Evolutionary conservation across 2,113 vertebrate genomes (phyloP).

Genomic region (Bos javanicus): DNA sequence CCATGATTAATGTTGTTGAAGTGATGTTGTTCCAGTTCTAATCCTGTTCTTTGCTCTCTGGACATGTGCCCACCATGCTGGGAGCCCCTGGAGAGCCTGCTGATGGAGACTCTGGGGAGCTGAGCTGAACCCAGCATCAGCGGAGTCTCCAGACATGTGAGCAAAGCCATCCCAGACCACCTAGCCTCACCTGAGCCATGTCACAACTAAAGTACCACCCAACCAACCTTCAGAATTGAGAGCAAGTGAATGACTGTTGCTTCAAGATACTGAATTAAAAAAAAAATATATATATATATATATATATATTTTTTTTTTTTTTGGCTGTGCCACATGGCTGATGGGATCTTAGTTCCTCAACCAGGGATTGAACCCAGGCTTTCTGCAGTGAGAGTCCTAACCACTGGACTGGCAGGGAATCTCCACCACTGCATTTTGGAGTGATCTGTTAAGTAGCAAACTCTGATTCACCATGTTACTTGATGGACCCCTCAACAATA

Average conservation of each 20-base stretch:
- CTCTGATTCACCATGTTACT: not conserved
- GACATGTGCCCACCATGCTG: not conserved
- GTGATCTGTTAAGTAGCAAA: not conserved
- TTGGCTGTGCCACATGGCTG: fast-evolving
- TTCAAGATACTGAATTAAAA: not conserved
- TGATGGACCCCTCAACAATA: not conserved
- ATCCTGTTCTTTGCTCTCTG: not conserved
- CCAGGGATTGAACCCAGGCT: not conserved
- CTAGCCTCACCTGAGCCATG: not conserved
- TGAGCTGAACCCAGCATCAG: not conserved
- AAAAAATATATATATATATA: not conserved
- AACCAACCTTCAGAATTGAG: not conserved
- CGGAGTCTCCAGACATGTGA: not conserved
- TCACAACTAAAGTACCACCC: not conserved
- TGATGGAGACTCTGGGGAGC: not conserved
- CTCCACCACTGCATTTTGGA: not conserved
- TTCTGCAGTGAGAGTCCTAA: not conserved
- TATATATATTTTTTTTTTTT: not conserved
- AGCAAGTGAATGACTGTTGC: not conserved
- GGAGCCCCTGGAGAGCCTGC: not conserved
- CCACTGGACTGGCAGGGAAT: not conserved
- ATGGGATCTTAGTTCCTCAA: not conserved
- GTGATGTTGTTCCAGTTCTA: too few relatives aligned
- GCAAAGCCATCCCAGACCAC: not conserved
- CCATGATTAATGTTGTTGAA: not conserved